Percentiles rank a stretch among this genome's conserved stretches.
Evolutionary conservation across 2,888 invertebrate genomes (phyloP).

Genomic region (Pasiphila rectangulata): DNA sequence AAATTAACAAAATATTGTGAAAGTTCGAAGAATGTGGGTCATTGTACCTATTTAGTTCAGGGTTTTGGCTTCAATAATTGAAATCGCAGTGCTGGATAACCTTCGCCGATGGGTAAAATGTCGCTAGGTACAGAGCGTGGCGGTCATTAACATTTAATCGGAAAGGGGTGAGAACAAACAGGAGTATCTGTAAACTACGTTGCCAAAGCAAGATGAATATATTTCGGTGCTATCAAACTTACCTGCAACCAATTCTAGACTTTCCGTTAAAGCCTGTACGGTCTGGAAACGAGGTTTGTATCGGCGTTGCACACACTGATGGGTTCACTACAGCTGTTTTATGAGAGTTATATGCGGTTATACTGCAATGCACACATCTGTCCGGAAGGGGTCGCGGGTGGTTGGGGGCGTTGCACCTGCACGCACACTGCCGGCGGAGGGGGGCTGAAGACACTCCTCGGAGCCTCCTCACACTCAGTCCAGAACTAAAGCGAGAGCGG

Average conservation of each 20-base stretch:
- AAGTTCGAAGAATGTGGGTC: too few relatives aligned
- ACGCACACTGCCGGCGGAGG: constrained; percentile 29
- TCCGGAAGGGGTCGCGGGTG: constrained; percentile 42
- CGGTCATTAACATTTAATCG: not conserved
- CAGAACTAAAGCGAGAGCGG: constrained; percentile 12
- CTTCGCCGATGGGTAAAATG: not conserved
- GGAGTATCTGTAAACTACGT: not conserved
- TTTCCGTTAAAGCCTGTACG: not conserved
- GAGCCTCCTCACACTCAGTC: constrained; percentile 23
- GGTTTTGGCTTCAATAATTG: too few relatives aligned
- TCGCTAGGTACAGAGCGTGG: constrained; percentile 14
- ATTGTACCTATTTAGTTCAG: too few relatives aligned
- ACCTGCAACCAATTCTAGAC: constrained; percentile 13
- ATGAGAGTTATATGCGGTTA: constrained; percentile 20
- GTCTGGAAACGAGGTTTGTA: constrained; percentile 13
- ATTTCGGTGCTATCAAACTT: constrained; percentile 1
- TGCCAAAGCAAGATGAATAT: not conserved
- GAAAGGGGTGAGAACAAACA: not conserved
- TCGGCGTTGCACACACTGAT: constrained; percentile 17
- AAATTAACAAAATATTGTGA: too few relatives aligned
- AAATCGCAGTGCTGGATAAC: not conserved
- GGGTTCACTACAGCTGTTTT: constrained; percentile 22
- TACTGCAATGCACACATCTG: constrained; percentile 24
- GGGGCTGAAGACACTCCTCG: constrained; percentile 19
- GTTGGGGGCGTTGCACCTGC: constrained; percentile 49